These are phyloP conservation scores for Spatulosminthurus flaviceps DNA, from an alignment of 2,888 invertebrate genomes.

Conservation along the genomic window DNA sequence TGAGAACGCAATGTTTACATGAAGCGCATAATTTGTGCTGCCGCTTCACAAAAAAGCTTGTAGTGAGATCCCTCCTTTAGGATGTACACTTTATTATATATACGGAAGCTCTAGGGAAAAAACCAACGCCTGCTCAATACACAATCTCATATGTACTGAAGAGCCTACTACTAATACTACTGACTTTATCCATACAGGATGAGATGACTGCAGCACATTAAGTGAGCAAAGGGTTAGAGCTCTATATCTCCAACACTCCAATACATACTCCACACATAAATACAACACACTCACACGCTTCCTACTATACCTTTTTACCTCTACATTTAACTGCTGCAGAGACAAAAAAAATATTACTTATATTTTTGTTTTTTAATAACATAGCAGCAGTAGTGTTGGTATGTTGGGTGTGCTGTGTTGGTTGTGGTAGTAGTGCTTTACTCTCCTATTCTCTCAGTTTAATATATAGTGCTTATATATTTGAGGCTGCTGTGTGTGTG, in stretches of 20 bases:
- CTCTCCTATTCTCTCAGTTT: neutral
- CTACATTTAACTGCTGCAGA: neutral
- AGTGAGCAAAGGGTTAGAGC: neutral
- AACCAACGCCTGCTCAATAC: constrained; percentile 38
- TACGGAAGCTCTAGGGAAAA: constrained; percentile 13
- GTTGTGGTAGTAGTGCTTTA: neutral
- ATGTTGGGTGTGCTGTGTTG: neutral
- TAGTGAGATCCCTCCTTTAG: too few relatives aligned
- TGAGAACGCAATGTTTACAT: too few relatives aligned
- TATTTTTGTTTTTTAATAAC: constrained; percentile 22
- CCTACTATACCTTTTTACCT: neutral
- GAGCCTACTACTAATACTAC: too few relatives aligned
- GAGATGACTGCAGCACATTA: neutral
- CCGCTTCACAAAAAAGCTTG: too few relatives aligned
- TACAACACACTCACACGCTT: too few relatives aligned
- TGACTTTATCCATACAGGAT: neutral
- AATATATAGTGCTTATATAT: neutral
- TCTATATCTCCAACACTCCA: too few relatives aligned
- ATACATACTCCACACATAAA: too few relatives aligned
- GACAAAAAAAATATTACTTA: constrained; percentile 1
- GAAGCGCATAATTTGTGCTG: too few relatives aligned
- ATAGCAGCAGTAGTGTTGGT: constrained; percentile 22
- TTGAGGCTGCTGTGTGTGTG: too few relatives aligned
- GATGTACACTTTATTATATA: neutral
- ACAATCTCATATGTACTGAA: neutral